Evolutionary conservation across 1,140 invertebrate species (phyloP), one percentile per base, ranked within the genome.

Genomic region (Zaprionus nigranus): DNA sequence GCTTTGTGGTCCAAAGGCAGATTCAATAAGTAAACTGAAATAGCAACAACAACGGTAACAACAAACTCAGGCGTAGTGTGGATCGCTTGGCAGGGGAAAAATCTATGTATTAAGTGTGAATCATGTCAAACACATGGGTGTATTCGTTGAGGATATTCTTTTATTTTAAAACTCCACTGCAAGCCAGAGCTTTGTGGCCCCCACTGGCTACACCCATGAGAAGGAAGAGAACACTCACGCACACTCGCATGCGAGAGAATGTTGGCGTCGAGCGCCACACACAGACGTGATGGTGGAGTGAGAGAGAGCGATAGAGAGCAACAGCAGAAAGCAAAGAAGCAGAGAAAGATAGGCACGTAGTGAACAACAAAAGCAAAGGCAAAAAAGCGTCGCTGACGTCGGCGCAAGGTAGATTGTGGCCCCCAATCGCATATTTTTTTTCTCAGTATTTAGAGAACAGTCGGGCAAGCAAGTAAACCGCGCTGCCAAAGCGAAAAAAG

Each of bases 361-460:
- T 69, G 69, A 38, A 66, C 68, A 75, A 75, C 73, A 75, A 71
- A 71, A 76, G 62, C 61, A 38, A 66, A 62, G 71, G 71, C 73
- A 75, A 71, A 75, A 71, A 71, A 76, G 62, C 61, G 74, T 65
- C 40, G 60, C 56, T 34, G 58, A 28, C 58, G 67, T 75, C 56
- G 74, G 53, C 72, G 74, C 68, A 76, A 76, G 74, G 68, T 72
- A 76, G 74, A 72, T 65, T 56, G 61, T 65, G 57, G 61, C 57
- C 57, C 74, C 69, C 74, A 76, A 72, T 76, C 69, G 24, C 15
- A 13, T 58, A 53, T 72, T 72, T 72, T 58, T 58, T 72, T 76
- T 76, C n/a, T 61, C 38, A 76, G 74, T 76, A 76, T 76, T 76
- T 76, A 76, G 72, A 76, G 74, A 76, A 76, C 74, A 66, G 69